A percentile compares a stretch with the other conserved stretches of the same genome.
phyloP scores from a whole-genome alignment of 2,113 vertebrate genomes.

The Vidua chalybeata region DNA sequence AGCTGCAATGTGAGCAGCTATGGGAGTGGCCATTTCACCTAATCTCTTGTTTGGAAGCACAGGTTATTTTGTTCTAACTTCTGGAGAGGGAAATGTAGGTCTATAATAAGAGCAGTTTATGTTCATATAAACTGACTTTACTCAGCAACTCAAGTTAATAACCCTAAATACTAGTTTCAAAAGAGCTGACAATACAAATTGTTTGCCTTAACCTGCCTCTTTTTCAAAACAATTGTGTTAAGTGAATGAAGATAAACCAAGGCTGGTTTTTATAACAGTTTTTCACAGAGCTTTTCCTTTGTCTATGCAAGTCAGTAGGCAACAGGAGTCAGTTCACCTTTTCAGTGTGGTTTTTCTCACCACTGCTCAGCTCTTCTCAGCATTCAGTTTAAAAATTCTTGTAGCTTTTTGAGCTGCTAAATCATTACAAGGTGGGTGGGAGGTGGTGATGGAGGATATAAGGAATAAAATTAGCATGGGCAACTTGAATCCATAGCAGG shows the following conservation, averaged over 20 bases:
- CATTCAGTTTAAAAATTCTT: background rate
- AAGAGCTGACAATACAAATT: background rate
- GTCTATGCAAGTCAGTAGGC: background rate
- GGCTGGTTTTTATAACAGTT: background rate
- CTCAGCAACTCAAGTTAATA: background rate
- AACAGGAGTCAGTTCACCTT: background rate
- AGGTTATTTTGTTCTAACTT: background rate
- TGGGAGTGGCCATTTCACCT: background rate
- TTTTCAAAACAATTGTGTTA: background rate
- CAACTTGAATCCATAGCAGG: background rate
- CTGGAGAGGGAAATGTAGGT: background rate
- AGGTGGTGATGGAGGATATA: background rate
- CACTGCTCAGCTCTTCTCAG: background rate
- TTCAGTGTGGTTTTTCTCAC: background rate
- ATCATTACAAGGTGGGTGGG: background rate
- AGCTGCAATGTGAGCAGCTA: background rate
- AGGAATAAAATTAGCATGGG: background rate
- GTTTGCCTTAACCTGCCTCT: background rate
- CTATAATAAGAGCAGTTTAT: background rate
- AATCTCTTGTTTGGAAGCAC: background rate
- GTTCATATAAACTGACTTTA: background rate
- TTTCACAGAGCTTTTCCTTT: background rate
- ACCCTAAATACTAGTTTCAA: background rate
- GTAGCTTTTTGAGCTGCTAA: background rate
- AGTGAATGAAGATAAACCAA: background rate